Base-by-base conservation (phyloP, 2,888 invertebrate genomes). In the Dexiosoma caninum region DNA sequence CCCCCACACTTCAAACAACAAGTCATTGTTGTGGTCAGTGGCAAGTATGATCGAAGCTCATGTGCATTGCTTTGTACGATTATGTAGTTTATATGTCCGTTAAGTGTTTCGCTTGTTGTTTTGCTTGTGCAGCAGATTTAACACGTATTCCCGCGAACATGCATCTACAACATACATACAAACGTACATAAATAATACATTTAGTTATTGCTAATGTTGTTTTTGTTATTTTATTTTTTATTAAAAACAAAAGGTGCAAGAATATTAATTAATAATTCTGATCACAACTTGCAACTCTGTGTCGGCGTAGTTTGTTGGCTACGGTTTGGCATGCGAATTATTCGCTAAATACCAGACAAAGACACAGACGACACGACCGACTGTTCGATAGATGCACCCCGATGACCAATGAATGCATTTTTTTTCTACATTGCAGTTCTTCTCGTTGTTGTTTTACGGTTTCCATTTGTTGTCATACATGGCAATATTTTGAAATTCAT, bases 211-310 rank as follows among this genome's bases (percentile, higher is more conserved):
- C 32, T 59, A 72, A 10, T 60, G 30, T 6, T 60, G 42, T 46
- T 21, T 74, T 14, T 16, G n/a, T 51, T 16, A 57, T 53, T 44
- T 40, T 62, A 27, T 76, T 46, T 46, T 49, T 14, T 27, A 27
- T 78, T 82, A 74, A 82, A 57, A 74, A 67, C 69, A 78, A 84
- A 84, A 88, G 89, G 88, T 89, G 89, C 88, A 88, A 88, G 89
- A 89, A 89, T 89, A 88, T 89, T 89, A 89, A 88, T 88, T 89
- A 88, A 85, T 86, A 87, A 89, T 88, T 89, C 87, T 84, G 85
- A 87, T 85, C 87, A 87, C 87, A 87, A 85, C 84, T 87, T 85
- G 83, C 76, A 86, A 88, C 86, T 88, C 87, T 86, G 86, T 87
- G 88, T 86, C 86, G 85, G 85, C 87, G 87, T 85, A 84, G 85